Evolutionary conservation across 1,140 invertebrate genomes (phyloP).

Genomic region (Drosophila nebulosa): DNA sequence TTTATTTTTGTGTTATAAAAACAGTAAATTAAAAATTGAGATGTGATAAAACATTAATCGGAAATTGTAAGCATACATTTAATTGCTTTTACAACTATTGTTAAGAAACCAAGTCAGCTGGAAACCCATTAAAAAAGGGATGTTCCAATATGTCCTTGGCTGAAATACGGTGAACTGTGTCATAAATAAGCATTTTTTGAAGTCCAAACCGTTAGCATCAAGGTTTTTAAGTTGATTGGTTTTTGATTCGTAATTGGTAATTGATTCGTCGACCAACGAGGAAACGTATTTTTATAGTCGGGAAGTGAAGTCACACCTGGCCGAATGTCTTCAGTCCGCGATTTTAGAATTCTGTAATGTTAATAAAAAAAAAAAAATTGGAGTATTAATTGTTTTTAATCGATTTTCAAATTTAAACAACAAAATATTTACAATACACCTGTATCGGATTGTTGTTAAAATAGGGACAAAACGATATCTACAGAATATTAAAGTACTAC

Average conservation of each 20-base stretch:
- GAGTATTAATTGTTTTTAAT: too few relatives aligned
- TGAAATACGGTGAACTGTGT: slow-evolving; percentile 64
- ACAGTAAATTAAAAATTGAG: too few relatives aligned
- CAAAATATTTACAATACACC: too few relatives aligned
- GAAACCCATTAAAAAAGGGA: slow-evolving; percentile 55
- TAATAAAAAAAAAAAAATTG: slow-evolving; percentile 3
- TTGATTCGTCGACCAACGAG: slow-evolving; percentile 67
- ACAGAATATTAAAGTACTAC: too few relatives aligned
- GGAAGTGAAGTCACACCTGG: slow-evolving; percentile 92
- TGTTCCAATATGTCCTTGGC: slow-evolving; percentile 56
- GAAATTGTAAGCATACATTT: background rate
- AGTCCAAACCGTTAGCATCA: slow-evolving; percentile 46
- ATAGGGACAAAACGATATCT: too few relatives aligned
- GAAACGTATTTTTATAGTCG: slow-evolving; percentile 89
- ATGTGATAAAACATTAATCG: background rate
- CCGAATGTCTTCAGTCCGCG: slow-evolving; percentile 95
- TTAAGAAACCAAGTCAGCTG: slow-evolving; percentile 32
- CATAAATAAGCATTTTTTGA: slow-evolving; percentile 65
- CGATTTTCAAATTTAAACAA: too few relatives aligned
- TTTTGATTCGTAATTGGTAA: too few relatives aligned
- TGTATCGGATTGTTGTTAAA: too few relatives aligned
- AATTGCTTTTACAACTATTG: background rate
- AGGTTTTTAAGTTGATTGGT: slow-evolving; percentile 66
- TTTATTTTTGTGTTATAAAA: too few relatives aligned
- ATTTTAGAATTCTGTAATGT: slow-evolving; percentile 85